A percentile compares a stretch with the other conserved stretches of the same genome.
These are phyloP conservation scores for Pachypeltis micranthus DNA, from an alignment of 1,140 invertebrate species.

Conservation along the genomic window DNA sequence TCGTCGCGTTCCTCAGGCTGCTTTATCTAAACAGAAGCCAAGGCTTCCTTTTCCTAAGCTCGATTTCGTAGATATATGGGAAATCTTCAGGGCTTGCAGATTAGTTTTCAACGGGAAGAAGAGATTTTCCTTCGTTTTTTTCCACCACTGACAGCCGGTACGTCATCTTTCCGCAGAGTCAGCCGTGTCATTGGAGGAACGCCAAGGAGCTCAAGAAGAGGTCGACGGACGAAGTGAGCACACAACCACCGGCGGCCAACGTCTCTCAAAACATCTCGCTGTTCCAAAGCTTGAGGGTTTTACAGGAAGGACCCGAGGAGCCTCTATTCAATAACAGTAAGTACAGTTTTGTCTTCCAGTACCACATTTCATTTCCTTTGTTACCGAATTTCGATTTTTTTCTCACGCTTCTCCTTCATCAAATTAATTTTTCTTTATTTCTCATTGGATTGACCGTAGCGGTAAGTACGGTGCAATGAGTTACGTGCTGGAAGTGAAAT, in stretches of 20 bases:
- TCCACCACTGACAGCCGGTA: no score
- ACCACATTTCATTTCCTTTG: neutral
- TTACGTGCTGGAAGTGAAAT: no score
- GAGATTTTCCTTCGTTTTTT: no score
- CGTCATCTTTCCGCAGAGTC: slow-evolving; percentile 61
- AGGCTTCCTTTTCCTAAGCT: no score
- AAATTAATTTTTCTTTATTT: neutral
- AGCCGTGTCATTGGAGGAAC: slow-evolving; percentile 85
- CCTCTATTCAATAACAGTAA: slow-evolving; percentile 35
- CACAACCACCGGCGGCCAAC: slow-evolving; percentile 32
- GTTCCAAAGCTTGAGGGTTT: slow-evolving; percentile 73
- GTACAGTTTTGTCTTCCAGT: no score
- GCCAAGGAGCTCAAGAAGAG: slow-evolving; percentile 63
- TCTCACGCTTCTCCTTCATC: neutral
- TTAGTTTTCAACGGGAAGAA: no score
- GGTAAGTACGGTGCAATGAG: neutral
- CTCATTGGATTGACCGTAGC: neutral
- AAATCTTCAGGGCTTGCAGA: no score
- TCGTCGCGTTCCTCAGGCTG: no score
- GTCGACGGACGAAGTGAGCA: slow-evolving; percentile 36
- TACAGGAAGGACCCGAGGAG: slow-evolving; percentile 69
- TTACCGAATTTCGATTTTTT: no score
- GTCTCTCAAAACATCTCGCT: slow-evolving; percentile 75
- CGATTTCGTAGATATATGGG: no score
- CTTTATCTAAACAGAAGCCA: no score